Base-by-base conservation (phyloP, 2,797 vertebrate species). In the Dipus sagitta region DNA sequence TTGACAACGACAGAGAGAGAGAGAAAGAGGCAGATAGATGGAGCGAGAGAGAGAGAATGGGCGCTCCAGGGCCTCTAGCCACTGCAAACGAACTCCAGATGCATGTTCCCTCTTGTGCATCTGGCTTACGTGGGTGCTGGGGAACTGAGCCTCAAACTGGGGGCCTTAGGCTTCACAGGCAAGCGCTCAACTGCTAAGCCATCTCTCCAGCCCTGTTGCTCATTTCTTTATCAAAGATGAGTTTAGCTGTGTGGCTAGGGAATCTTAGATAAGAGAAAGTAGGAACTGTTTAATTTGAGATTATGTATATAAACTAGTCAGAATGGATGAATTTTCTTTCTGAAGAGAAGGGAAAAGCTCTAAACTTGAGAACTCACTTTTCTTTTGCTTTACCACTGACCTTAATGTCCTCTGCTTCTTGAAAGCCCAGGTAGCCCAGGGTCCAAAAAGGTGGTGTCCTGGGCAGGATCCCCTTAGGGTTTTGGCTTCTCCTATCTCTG, bases 321-420 rank as follows among this genome's bases (percentile, higher is more conserved):
- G 72, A 95, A 71, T 32, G 32, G 75, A 90, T 86, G 7, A 8
- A 26, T 89, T 93, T 94, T 84, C 64, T 86, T 86, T 86, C 70
- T 91, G 15, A 64, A 42, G 34, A 76, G 34, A 81, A 83, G n/a
- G 83, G 26, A 65, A 68, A 23, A 18, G 30, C 18, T 82, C 38
- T 94, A 17, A 62, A 58, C 78, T 75, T 62, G 47, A 70, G 85
- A 70, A 67, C 47, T 15, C 34, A 42, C 88, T 79, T 68, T 38
- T 88, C 10, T 67, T 94, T 64, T 5, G 23, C 72, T 32, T 90
- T 1, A 58, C 68, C 26, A 78, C 52, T 76, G 18, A 52, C 58
- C 11, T 34, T 68, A 62, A 65, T 86, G 38, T 26, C 38, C n/a
- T 85, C 58, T 65, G 30, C 62, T 93, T 62, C 28, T 71, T 90